Percentiles rank a stretch among this genome's conserved stretches.
phyloP scores from a whole-genome alignment of 2,113 vertebrate species.

The Glareola pratincola region DNA sequence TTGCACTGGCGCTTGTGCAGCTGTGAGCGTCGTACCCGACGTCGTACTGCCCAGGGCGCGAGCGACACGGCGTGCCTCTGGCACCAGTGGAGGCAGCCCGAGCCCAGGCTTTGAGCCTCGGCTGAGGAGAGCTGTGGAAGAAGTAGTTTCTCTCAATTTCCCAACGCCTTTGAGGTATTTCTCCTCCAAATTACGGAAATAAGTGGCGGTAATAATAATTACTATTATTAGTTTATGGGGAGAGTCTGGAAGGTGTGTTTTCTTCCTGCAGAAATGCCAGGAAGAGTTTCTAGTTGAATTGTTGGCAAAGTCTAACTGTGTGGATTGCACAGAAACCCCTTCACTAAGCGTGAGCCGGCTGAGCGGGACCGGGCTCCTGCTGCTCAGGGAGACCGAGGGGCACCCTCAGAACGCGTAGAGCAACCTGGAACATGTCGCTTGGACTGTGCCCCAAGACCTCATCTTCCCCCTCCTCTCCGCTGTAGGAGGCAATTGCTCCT shows the following conservation, averaged over 20 bases:
- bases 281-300: neutral
- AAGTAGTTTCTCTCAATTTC: neutral
- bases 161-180: neutral
- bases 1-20: neutral
- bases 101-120: neutral
- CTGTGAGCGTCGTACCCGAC: neutral
- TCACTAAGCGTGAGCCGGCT: neutral
- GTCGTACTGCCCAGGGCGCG: neutral
- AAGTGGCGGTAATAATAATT: neutral
- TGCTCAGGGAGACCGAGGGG: fast-evolving
- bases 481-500: neutral
- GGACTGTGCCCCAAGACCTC: neutral
- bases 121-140: neutral
- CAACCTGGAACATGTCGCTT: neutral
- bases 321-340: neutral
- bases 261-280: neutral
- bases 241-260: neutral
- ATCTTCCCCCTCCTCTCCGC: neutral
- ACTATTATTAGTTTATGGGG: neutral
- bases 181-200: neutral
- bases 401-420: neutral
- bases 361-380: neutral
- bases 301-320: neutral
- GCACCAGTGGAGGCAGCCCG: neutral
- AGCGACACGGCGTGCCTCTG: neutral